Base-by-base conservation (phyloP, 37 sponge, comb jelly and placozoan species). In the Dysidea cf. avara region DNA sequence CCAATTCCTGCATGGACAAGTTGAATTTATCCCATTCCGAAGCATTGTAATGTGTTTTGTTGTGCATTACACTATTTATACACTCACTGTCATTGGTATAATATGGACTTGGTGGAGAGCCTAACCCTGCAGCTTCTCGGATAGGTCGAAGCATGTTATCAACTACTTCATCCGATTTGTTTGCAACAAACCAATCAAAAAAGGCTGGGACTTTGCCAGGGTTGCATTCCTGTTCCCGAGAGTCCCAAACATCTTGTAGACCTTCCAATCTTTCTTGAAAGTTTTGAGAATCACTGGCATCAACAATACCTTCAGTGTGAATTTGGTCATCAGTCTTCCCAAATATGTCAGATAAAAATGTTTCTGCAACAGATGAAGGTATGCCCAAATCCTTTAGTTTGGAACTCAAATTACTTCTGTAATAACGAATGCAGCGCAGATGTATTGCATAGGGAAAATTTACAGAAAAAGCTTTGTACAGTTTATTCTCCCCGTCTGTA, bases 51-150 rank as follows among this genome's bases (percentile, higher is more conserved):
- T 40, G 52, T 20, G 61, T 50, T n/a, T 75, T 35, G 24, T 61
- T 48, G 9, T 75, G 60, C 16, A 75, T 6, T 13, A 75, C 53
- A 28, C 61, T 75, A 20, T 75, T 75, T 51, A 53, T 75, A 13
- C 63, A 75, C n/a, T 75, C 75, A 48, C 49, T 50, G 2, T 75
- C 75, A 62, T 75, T 75, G 3, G 75, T 75, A 25, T 75, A 72
- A 20, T 75, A 75, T 25, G 75, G 75, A 4, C 16, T 6, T 7
- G 75, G 75, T 46, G 75, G 75, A 14, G 29, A 61, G 2, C 75
- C 75, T 26, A 75, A 50, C 7, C 75, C 75, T 14, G 75, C 75
- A 25, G 40, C 61, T 60, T 61, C 52, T 13, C 75, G 64, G 14
- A 72, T 46, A 35, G 3, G 7, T 31, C 26, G 61, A 2, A 31